A percentile compares a stretch with the other conserved stretches of the same genome.
Conservation (phyloP, 2,888 invertebrate genomes). For the Lithophane semibrunnea region DNA sequence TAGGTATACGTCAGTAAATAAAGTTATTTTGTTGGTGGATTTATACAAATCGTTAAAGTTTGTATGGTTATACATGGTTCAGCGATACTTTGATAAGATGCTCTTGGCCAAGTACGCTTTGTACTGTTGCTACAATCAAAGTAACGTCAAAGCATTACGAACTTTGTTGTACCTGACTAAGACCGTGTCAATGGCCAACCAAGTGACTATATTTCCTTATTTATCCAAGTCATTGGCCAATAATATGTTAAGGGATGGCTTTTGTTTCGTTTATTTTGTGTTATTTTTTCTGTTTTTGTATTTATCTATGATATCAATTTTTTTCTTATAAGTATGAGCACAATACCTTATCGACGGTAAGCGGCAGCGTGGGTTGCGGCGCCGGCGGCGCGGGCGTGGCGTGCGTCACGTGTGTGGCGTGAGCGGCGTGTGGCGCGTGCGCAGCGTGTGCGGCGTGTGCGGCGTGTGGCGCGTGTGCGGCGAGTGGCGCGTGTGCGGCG, state of each 20-base stretch:
- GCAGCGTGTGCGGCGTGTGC: slow-evolving; percentile 25
- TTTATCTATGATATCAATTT: too few species aligned
- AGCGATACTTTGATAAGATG: not conserved
- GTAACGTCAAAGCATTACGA: not conserved
- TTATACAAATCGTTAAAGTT: too few species aligned
- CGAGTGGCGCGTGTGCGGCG: slow-evolving; percentile 21
- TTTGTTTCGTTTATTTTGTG: not conserved
- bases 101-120: not conserved
- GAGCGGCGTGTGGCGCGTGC: slow-evolving; percentile 50
- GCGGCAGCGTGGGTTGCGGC: slow-evolving; percentile 79
- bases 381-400: slow-evolving; percentile 51
- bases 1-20: not conserved
- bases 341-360: slow-evolving; percentile 86
- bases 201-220: not conserved
- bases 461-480: not conserved
- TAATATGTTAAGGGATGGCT: not conserved
- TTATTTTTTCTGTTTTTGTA: not conserved
- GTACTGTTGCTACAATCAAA: not conserved
- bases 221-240: not conserved
- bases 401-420: slow-evolving; percentile 36
- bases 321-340: not conserved
- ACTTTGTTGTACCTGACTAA: not conserved
- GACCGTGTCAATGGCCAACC: not conserved
- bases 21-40: too few species aligned
- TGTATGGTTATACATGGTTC: too few species aligned